Evolutionary conservation across 1,140 invertebrate genomes (phyloP), one percentile per base, ranked within the genome.

Genomic region (Drosophila bocki): DNA sequence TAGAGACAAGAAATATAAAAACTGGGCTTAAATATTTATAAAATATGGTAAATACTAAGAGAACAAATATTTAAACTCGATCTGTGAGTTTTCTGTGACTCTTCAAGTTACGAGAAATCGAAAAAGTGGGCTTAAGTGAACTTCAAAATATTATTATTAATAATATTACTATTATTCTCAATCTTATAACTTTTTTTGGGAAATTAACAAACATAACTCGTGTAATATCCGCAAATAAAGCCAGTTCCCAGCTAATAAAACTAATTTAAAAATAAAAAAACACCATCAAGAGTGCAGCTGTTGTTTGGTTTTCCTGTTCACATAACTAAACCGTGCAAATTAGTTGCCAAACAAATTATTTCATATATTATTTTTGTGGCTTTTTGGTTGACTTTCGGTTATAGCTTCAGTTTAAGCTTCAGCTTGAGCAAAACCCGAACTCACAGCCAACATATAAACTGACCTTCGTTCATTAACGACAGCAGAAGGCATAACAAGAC

Each of bases 401-500:
- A 32, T 3, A 50, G 62, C 41, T 56, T 33, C 22, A 29, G 41
- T 33, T 56, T 47, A 26, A 45, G 45, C 17, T 17, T 19, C 51
- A 48, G 51, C 56, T 59, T 61, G 57, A 53, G 32, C 37, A 57
- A 65, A 51, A 22, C 51, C 45, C 64, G 48, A 86, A 60, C 32
- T 53, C 57, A n/a, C 22, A 56, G 62, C 42, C 64, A 48, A 71
- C 42, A 72, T 70, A 71, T 37, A 68, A 80, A 68, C 62, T 88
- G 85, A 88, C 84, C 84, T 88, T 88, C 84, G 78, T 84, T 87
- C 84, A 87, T 87, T 88, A 84, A 88, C 84, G 84, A 78, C 67
- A 78, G 59, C 75, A 63, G 61, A 78, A 71, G 74, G 82, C 82
- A 87, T 79, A 86, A 72, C 80, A 86, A 74, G 80, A 67, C 84